Evolutionary conservation across 2,797 vertebrate genomes (phyloP), one percentile per base, ranked within the genome.

Genomic region (Amazona ochrocephala): DNA sequence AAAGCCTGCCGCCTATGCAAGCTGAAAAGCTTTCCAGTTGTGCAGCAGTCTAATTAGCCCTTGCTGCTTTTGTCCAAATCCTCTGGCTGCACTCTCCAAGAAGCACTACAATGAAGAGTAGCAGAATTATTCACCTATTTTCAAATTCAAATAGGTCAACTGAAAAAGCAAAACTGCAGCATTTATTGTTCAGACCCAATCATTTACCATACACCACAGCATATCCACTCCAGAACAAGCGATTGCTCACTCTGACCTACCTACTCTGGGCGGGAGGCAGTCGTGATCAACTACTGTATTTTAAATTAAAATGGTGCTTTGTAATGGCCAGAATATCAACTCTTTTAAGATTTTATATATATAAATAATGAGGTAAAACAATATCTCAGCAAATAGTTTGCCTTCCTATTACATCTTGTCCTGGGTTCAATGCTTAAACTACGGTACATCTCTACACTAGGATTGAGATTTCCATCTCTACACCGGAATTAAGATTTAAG

Each of bases 401-500:
- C 80, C 83, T 89, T 97, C 80, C 87, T 92, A 82, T 83, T 76
- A 82, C 22, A 70, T 42, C 58, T 93, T 17, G n/a, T 58, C 22
- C 14, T 58, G n/a, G n/a, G 22, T 58, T 58, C 56, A 34, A 7
- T 1, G 10, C 22, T 58, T 58, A 58, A 58, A 58, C 14, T n/a
- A 24, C 5, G 5, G 22, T 58, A 58, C 22, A 70, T 39, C 61
- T 91, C 41, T 24, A 72, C 13, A 50, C 54, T 67, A 22, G 48
- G 37, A 92, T 95, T 95, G 97, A 94, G 73, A 84, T 84, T 48
- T 76, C 78, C 23, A 70, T 37, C 61, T 92, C 34, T 27, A 74
- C 15, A 50, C 48, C 65, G 21, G 42, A n/a, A 92, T 95, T 95
- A 97, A 94, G 71, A 95, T 87, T 93, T 94, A 93, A 94, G 82